Conservation (phyloP, 2,888 invertebrate species). For the Amorpha juglandis region DNA sequence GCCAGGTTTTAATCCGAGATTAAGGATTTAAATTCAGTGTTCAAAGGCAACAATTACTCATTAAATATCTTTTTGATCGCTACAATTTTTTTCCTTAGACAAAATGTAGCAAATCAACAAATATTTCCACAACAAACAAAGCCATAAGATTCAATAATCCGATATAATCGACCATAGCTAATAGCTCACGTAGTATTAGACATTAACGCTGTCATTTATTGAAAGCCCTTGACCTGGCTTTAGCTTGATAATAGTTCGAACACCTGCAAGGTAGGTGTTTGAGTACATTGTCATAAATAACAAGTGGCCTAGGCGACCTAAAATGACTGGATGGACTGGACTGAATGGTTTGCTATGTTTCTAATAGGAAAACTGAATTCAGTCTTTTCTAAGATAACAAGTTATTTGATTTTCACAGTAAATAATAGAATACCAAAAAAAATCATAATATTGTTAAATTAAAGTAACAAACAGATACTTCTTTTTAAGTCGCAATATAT, state of each 20-base stretch:
- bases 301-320: neutral
- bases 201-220: slow-evolving; percentile 37
- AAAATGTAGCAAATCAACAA: neutral
- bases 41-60: too few species aligned
- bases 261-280: slow-evolving; percentile 27
- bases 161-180: slow-evolving; percentile 21
- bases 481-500: too few species aligned
- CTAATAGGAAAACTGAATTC: too few species aligned
- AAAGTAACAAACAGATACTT: too few species aligned
- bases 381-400: too few species aligned
- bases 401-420: neutral
- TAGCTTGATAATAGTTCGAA: slow-evolving; percentile 30
- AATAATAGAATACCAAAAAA: too few species aligned
- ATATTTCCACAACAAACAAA: slow-evolving; percentile 11
- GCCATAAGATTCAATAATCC: neutral
- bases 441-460: too few species aligned
- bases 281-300: slow-evolving; percentile 7
- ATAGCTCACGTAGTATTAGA: slow-evolving; percentile 23
- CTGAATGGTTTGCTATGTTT: too few species aligned
- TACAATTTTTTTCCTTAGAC: neutral
- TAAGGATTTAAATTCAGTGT: too few species aligned
- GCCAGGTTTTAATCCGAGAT: too few species aligned
- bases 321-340: too few species aligned
- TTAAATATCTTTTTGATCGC: too few species aligned
- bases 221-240: slow-evolving; percentile 42